Base-by-base conservation (phyloP, 2,797 vertebrate genomes). In the Microctenopoma steveboyesi region DNA sequence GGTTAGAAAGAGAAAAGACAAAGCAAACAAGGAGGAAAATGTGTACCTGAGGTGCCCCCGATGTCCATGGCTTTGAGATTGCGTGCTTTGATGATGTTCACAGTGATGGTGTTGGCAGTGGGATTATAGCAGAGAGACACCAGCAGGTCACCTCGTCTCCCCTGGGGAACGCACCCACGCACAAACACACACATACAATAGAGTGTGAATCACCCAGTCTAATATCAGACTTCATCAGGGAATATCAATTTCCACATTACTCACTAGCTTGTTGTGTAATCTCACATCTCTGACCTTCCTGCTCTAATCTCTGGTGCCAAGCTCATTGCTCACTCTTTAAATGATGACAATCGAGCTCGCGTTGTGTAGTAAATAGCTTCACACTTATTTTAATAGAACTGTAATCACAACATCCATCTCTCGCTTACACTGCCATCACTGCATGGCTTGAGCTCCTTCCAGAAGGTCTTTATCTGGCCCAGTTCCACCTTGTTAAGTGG, bases 31-130 rank as follows among this genome's bases (percentile, higher is more conserved):
- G 45, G 64, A 35, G 53, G 35, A 49, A 49, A 67, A 46, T 69
- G 42, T 50, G 4, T 93, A 99, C 98, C 98, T 95, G 98, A 99
- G 7, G 98, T 98, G 82, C 98, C 98, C 69, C 98, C 98, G 42
- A 99, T 99, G 90, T 99, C 97, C 98, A 99, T 99, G 95, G 98
- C 97, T 98, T 99, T 99, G 88, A 99, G 95, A 91, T 99, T 96
- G 51, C 97, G 94, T 0, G 96, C 98, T 95, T 99, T 99, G 92
- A 99, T 99, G 92, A 98, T 98, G 90, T 96, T 98, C 90, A 99
- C 97, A 90, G 97, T 96, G 84, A 99, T 98, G 93, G 94, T 98
- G 92, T 99, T 99, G 89, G 95, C 96, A 0, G 96, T 96, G 79
- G 97, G 98, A 86, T 99, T 99, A 92, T 98, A 99, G 91, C 98